These are phyloP conservation scores for Ormyrus thymus DNA, from an alignment of 2,888 invertebrate genomes.

Conservation along the genomic window DNA sequence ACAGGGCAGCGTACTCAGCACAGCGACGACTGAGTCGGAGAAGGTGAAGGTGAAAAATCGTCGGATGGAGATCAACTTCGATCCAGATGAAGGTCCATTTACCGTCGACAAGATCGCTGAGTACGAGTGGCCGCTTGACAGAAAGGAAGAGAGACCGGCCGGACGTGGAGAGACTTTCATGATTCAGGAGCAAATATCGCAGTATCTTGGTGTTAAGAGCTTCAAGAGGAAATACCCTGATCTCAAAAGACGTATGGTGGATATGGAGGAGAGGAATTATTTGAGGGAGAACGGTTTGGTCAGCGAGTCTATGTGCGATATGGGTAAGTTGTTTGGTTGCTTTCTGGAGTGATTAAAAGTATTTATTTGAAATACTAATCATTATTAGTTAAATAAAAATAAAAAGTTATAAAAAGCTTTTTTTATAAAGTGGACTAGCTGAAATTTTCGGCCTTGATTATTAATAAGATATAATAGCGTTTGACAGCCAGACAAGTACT, in stretches of 20 bases:
- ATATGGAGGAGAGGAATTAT: slow-evolving; percentile 93
- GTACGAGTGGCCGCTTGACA: slow-evolving; percentile 90
- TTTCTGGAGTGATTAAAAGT: too few relatives aligned
- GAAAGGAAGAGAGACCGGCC: slow-evolving; percentile 85
- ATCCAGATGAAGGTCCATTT: slow-evolving; percentile 77
- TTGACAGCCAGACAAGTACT: too few relatives aligned
- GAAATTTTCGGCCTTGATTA: too few relatives aligned
- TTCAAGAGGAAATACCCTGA: slow-evolving; percentile 98
- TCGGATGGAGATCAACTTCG: slow-evolving; percentile 73
- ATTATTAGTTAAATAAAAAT: too few relatives aligned
- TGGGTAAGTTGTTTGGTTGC: slow-evolving; percentile 79
- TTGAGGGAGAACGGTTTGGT: slow-evolving; percentile 89
- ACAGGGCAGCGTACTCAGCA: slow-evolving; percentile 88
- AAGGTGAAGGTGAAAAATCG: slow-evolving; percentile 72
- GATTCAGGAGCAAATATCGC: slow-evolving; percentile 97
- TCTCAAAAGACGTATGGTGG: slow-evolving; percentile 87
- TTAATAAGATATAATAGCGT: too few relatives aligned
- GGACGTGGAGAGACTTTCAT: slow-evolving; percentile 87
- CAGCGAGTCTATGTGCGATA: slow-evolving; percentile 93
- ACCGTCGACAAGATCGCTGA: slow-evolving; percentile 93
- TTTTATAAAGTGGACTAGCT: too few relatives aligned
- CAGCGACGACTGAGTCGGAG: slow-evolving; percentile 80
- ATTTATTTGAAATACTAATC: too few relatives aligned
- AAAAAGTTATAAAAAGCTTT: too few relatives aligned
- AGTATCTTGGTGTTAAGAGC: slow-evolving; percentile 95